These are phyloP conservation scores for Sinhomidia bicolor DNA, from an alignment of 2,888 invertebrate genomes.

Conservation along the genomic window DNA sequence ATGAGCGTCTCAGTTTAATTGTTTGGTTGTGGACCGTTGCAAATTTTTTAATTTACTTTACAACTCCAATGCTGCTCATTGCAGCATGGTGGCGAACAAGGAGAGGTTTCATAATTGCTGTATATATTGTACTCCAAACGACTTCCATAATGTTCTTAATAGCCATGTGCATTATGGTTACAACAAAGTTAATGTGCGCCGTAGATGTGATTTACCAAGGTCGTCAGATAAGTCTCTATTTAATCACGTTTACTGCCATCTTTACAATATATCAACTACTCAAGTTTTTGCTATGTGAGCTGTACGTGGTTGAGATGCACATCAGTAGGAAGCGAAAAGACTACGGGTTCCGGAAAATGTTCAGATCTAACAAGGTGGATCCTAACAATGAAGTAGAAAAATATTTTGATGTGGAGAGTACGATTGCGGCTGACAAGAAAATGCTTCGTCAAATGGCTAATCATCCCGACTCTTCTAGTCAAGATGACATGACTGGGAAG, in stretches of 20 bases:
- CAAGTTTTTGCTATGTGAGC: not conserved
- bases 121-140: not conserved
- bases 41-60: conserved; percentile 25
- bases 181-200: conserved; percentile 16
- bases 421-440: conserved; percentile 23
- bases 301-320: conserved; percentile 40
- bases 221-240: not conserved
- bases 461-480: not conserved
- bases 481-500: not conserved
- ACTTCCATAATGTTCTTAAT: conserved; percentile 4
- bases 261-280: conserved; percentile 5
- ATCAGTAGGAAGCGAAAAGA: conserved; percentile 30
- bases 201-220: conserved; percentile 22
- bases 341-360: conserved; percentile 25
- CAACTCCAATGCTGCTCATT: not conserved
- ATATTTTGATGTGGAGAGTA: conserved; percentile 20
- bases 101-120: not conserved
- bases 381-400: not conserved
- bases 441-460: not conserved
- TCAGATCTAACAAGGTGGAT: not conserved
- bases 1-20: not conserved
- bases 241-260: not conserved
- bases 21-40: conserved; percentile 7
- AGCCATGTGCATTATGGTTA: not conserved
- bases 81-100: conserved; percentile 48